A percentile compares a stretch with the other conserved stretches of the same genome.
These are phyloP conservation scores for Drosophila willistoni DNA, from an alignment of 1,140 invertebrate genomes.

Conservation along the genomic window DNA sequence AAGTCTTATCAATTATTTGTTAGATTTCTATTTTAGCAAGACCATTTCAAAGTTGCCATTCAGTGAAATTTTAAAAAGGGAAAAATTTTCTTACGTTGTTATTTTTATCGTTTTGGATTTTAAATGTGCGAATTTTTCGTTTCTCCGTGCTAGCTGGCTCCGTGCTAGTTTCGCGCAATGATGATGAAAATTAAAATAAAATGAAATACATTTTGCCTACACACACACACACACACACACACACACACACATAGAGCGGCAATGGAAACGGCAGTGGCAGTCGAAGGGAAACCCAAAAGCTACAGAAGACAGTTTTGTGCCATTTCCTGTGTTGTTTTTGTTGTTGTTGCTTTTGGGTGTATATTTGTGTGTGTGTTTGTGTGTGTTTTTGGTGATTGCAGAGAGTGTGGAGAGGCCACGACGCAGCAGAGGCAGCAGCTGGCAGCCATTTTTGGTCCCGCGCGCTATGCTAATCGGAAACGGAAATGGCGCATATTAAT, in stretches of 20 bases:
- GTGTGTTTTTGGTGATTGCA: not conserved
- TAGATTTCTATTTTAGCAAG: not conserved
- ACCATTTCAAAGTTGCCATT: not conserved
- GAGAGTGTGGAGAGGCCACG: slow-evolving; percentile 15
- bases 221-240: slow-evolving; percentile 15
- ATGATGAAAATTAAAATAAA: slow-evolving; percentile 82
- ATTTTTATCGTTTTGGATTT: slow-evolving; percentile 78
- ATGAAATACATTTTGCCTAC: slow-evolving; percentile 73
- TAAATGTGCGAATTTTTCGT: slow-evolving; percentile 69
- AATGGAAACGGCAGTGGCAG: slow-evolving; percentile 1
- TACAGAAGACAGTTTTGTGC: slow-evolving; percentile 69
- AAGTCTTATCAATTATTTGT: no score
- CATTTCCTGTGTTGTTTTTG: slow-evolving; percentile 60
- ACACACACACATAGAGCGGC: not conserved
- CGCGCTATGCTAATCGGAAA: slow-evolving; percentile 78
- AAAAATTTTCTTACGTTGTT: slow-evolving; percentile 35
- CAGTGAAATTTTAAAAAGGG: not conserved
- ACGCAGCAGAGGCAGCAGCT: slow-evolving; percentile 47
- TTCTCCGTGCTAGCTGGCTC: slow-evolving; percentile 33
- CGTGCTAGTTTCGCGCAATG: slow-evolving; percentile 76
- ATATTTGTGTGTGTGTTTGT: slow-evolving; percentile 2
- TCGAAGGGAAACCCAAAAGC: slow-evolving; percentile 38
- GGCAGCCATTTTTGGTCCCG: slow-evolving; percentile 56
- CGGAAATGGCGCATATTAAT: slow-evolving; percentile 81
- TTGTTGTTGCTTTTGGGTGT: slow-evolving; percentile 36